phyloP scores from a whole-genome alignment of 2,888 invertebrate species.

The Pseudococcus jackbeardsleyi region DNA sequence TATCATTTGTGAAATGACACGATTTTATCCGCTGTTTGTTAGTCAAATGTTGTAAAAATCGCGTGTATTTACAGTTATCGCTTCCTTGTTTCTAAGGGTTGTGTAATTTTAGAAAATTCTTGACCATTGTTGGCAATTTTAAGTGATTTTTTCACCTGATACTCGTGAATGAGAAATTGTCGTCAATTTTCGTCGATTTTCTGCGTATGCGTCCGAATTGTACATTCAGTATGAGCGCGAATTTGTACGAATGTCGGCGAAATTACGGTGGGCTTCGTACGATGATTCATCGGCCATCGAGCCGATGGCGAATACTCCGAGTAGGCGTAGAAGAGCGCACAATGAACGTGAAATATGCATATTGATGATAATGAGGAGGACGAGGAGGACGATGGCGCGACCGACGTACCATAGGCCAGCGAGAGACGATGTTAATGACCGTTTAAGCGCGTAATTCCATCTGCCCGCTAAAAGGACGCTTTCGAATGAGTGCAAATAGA shows the following conservation, averaged over 20 bases:
- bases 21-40: neutral
- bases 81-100: too few species aligned
- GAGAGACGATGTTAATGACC: neutral
- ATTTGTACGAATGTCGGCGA: neutral
- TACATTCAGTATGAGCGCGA: neutral
- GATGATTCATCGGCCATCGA: neutral
- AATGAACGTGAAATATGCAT: neutral
- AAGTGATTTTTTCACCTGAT: too few species aligned
- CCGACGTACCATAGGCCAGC: neutral
- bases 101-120: too few species aligned
- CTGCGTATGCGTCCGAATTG: too few species aligned
- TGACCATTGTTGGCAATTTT: too few species aligned
- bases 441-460: neutral
- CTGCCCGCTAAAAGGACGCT: neutral
- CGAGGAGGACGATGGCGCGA: neutral
- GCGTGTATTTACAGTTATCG: too few species aligned
- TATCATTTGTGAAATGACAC: too few species aligned
- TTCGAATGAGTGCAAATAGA: neutral
- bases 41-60: neutral
- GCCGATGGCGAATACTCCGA: neutral
- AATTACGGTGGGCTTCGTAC: neutral
- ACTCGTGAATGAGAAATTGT: too few species aligned
- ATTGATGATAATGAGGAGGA: neutral
- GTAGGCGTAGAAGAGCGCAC: neutral
- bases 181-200: too few species aligned